These are phyloP conservation scores for Mormyrops boulengeri DNA, from an alignment of 2,797 vertebrate genomes.

Conservation along the genomic window DNA sequence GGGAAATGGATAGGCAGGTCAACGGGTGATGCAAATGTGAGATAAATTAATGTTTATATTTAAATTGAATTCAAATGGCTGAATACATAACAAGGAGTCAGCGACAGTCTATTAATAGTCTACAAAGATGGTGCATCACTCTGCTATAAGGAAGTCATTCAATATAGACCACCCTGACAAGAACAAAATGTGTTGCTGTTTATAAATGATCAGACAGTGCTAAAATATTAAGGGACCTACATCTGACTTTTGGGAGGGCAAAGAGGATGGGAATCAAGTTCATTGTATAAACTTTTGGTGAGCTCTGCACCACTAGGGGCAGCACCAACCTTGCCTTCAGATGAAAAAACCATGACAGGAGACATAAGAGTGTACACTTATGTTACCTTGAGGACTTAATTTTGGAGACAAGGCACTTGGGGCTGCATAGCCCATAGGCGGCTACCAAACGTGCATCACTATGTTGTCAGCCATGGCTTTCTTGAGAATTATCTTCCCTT, in stretches of 20 bases:
- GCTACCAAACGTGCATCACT: not conserved
- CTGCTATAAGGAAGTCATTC: not conserved
- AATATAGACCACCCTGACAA: not conserved
- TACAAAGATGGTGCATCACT: not conserved
- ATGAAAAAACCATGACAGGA: not conserved
- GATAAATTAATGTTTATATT: not conserved
- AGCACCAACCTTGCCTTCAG: not conserved
- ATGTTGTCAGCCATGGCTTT: not conserved
- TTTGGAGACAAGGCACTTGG: constrained; percentile 8
- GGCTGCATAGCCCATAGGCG: not conserved
- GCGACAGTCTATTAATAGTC: not conserved
- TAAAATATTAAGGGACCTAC: not conserved
- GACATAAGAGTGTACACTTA: not conserved
- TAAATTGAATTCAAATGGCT: not conserved
- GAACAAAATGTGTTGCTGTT: not conserved
- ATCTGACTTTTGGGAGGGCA: not conserved
- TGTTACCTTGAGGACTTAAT: not conserved
- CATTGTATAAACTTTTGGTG: not conserved
- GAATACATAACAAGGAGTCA: not conserved
- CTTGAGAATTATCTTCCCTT: not conserved
- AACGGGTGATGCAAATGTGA: not conserved
- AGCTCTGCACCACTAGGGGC: not conserved
- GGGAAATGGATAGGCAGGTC: not conserved
- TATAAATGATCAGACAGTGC: not conserved
- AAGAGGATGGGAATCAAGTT: not conserved